Evolutionary conservation across 1,140 invertebrate species (phyloP).

Genomic region (Bombus superbus): DNA sequence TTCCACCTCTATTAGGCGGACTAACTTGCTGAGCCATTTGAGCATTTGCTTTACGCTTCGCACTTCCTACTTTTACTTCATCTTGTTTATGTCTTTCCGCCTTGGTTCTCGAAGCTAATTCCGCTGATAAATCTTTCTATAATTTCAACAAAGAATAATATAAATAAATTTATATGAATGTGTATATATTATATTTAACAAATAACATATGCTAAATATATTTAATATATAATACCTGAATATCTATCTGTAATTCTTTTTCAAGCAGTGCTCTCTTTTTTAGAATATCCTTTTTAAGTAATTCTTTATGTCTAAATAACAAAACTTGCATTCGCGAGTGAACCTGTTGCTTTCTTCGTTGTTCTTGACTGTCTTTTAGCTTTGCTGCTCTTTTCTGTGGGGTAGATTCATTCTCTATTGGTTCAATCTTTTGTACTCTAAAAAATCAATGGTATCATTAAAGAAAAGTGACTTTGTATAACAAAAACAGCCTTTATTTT

Average conservation of each 20-base stretch:
- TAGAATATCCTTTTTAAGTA: conserved; percentile 96
- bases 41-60: conserved; percentile 84
- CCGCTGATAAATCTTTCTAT: conserved; percentile 88
- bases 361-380: conserved; percentile 81
- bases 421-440: conserved; percentile 72
- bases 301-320: conserved; percentile 93
- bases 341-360: conserved; percentile 82
- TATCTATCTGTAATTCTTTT: conserved; percentile 95
- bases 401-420: conserved; percentile 67
- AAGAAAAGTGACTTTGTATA: background rate
- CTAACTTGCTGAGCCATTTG: conserved; percentile 82
- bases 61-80: conserved; percentile 85
- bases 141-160: conserved; percentile 41
- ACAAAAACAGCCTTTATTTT: background rate
- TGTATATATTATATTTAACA: background rate
- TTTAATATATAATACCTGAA: conserved; percentile 86
- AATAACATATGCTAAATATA: background rate
- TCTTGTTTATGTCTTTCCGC: conserved; percentile 88
- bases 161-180: background rate
- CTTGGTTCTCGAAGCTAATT: conserved; percentile 87
- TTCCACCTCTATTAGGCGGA: conserved; percentile 75
- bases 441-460: background rate
- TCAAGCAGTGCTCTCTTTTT: conserved; percentile 95
- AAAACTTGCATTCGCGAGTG: conserved; percentile 86
- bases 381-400: conserved; percentile 78